Conservation (phyloP, 2,113 vertebrate species). For the Lutjanus erythropterus region DNA sequence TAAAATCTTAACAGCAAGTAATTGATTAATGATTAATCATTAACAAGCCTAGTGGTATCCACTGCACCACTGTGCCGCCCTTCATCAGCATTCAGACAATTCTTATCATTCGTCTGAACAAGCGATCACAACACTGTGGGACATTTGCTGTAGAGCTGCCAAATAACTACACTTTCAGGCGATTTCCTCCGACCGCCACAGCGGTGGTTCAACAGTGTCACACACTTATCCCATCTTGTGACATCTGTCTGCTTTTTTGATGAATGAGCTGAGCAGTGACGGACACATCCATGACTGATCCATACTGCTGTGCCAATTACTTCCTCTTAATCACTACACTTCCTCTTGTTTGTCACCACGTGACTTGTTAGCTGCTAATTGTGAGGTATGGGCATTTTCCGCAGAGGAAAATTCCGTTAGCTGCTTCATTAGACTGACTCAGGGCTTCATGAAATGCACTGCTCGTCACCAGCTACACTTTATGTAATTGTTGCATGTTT, state of each 20-base stretch:
- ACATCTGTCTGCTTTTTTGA: constrained; percentile 10
- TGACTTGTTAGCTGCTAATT: constrained; percentile 52
- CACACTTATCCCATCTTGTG: constrained; percentile 7
- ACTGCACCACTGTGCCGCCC: no score
- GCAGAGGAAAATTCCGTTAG: constrained; percentile 58
- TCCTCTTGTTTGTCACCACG: constrained; percentile 49
- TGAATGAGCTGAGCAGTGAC: constrained; percentile 31
- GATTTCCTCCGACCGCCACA: constrained; percentile 39
- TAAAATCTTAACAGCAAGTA: no score
- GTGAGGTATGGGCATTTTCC: constrained; percentile 30
- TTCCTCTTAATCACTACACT: constrained; percentile 48
- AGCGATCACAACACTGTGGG: constrained; percentile 11
- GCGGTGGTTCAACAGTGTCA: not conserved
- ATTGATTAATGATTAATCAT: no score
- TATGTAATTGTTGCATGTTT: not conserved
- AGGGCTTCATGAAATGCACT: not conserved
- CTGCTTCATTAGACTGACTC: constrained; percentile 5
- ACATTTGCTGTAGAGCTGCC: constrained; percentile 33
- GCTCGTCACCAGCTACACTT: not conserved
- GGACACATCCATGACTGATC: constrained; percentile 31
- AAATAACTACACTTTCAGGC: constrained; percentile 30
- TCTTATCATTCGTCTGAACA: constrained; percentile 27
- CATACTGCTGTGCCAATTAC: constrained; percentile 1
- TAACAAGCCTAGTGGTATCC: no score
- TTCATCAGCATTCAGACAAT: not conserved